phyloP scores from a whole-genome alignment of 2,797 vertebrate genomes.

The Labeo calbasu region DNA sequence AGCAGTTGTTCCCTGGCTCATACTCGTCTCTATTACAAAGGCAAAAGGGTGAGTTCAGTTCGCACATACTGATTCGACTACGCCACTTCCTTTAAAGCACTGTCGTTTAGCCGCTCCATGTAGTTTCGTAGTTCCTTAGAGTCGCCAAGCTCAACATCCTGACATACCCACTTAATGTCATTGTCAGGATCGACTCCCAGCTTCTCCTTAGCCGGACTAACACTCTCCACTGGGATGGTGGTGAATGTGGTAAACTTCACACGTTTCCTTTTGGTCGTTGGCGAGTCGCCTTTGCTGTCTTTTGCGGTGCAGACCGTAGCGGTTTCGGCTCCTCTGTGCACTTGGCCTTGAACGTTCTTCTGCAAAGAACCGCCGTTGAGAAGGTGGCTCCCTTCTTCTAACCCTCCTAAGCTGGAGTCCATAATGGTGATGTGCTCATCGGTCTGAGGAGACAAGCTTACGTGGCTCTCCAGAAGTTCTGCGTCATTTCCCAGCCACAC shows the following conservation, averaged over 20 bases:
- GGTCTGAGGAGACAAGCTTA: conserved; percentile 79
- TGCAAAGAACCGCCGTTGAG: conserved; percentile 82
- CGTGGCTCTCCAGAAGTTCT: conserved; percentile 85
- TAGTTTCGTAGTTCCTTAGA: conserved; percentile 86
- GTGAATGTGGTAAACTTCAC: conserved; percentile 95
- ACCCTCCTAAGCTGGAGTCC: conserved; percentile 79
- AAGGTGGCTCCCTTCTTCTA: conserved; percentile 83
- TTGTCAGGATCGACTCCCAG: conserved; percentile 79
- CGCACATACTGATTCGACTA: conserved; percentile 55
- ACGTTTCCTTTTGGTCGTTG: conserved; percentile 90
- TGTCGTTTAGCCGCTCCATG: conserved; percentile 88
- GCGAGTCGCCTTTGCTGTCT: conserved; percentile 84
- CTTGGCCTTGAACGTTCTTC: conserved; percentile 82
- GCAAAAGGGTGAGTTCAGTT: conserved; percentile 80
- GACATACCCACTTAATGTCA: conserved; percentile 93
- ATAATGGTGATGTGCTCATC: conserved; percentile 88
- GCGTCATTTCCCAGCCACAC: conserved; percentile 95
- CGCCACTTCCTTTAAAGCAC: conserved; percentile 77
- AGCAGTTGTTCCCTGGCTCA: conserved; percentile 16
- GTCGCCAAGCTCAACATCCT: conserved; percentile 83
- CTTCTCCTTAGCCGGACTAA: conserved; percentile 83
- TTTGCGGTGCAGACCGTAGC: conserved; percentile 68
- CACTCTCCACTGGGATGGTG: conserved; percentile 82
- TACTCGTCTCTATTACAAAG: conserved; percentile 67
- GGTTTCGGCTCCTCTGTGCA: conserved; percentile 74